phyloP scores from a whole-genome alignment of 2,797 vertebrate genomes.

The Mionectes olivaceus region DNA sequence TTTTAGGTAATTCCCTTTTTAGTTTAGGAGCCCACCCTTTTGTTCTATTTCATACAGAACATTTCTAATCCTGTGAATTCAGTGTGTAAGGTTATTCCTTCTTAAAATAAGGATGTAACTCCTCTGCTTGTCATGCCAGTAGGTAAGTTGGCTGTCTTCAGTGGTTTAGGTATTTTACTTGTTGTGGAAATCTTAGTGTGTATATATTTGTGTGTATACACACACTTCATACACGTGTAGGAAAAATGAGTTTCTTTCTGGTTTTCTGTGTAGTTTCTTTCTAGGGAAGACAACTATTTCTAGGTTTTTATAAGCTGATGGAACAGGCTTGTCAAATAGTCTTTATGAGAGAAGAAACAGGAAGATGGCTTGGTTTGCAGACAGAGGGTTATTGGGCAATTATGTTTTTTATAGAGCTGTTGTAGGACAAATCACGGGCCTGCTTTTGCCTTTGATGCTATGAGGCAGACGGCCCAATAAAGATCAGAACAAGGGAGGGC shows the following conservation, averaged over 20 bases:
- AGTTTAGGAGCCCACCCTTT: not conserved
- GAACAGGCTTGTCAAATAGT: slow-evolving; percentile 78
- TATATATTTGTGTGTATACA: fast-evolving
- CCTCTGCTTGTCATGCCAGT: not conserved
- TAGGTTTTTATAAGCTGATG: slow-evolving; percentile 79
- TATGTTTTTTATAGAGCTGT: slow-evolving; percentile 84
- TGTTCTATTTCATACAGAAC: not conserved
- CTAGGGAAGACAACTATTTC: slow-evolving; percentile 59
- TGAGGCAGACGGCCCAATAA: slow-evolving; percentile 80
- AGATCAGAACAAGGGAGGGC: slow-evolving; percentile 82
- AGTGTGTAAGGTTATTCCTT: not conserved
- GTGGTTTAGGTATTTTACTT: not conserved
- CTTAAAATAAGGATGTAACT: not conserved
- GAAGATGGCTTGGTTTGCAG: slow-evolving; percentile 83
- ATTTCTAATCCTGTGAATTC: not conserved
- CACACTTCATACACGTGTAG: not conserved
- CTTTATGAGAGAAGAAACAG: slow-evolving; percentile 83
- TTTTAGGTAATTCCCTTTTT: not conserved
- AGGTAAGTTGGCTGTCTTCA: not conserved
- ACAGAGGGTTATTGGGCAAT: slow-evolving; percentile 84
- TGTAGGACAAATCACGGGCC: slow-evolving; percentile 79
- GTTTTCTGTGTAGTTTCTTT: slow-evolving; percentile 38
- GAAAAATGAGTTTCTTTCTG: not conserved
- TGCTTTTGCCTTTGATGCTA: slow-evolving; percentile 81
- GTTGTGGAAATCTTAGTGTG: not conserved